Evolutionary conservation across 1,140 invertebrate species (phyloP).

Genomic region (Rhizoglyphus robini): DNA sequence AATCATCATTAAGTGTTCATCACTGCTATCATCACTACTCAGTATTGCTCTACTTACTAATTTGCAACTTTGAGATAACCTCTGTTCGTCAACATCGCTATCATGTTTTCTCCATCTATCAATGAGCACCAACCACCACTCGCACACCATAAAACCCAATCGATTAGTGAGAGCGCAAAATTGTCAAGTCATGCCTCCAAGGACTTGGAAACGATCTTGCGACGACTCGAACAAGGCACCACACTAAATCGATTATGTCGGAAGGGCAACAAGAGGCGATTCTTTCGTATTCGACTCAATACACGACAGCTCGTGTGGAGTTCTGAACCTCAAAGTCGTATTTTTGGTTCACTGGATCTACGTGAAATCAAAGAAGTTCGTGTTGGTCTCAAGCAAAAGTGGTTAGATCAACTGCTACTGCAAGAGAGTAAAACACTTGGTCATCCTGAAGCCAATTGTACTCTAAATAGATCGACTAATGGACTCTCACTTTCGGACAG

Average conservation of each 20-base stretch:
- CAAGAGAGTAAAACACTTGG: slow-evolving; percentile 47
- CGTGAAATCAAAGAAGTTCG: slow-evolving; percentile 78
- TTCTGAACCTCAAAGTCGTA: slow-evolving; percentile 5
- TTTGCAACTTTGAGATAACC: too few relatives aligned
- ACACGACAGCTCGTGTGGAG: slow-evolving; percentile 67
- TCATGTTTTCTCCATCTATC: too few relatives aligned
- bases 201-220: slow-evolving; percentile 74
- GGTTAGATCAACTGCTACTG: slow-evolving; percentile 69
- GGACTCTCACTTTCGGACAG: neutral
- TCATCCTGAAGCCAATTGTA: slow-evolving; percentile 51
- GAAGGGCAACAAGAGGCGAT: slow-evolving; percentile 50
- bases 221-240: slow-evolving; percentile 67
- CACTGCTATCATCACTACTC: too few relatives aligned
- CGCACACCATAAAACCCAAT: neutral
- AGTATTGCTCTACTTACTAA: too few relatives aligned
- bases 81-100: too few relatives aligned
- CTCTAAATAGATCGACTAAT: neutral
- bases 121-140: neutral
- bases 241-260: slow-evolving; percentile 69
- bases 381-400: slow-evolving; percentile 69
- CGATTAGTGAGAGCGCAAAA: neutral
- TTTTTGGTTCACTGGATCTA: slow-evolving; percentile 49
- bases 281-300: slow-evolving; percentile 64
- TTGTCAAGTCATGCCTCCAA: slow-evolving; percentile 1
- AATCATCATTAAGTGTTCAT: too few relatives aligned